Evolutionary conservation across 2,797 vertebrate species (phyloP).

Genomic region (Enteromius radiatus): DNA sequence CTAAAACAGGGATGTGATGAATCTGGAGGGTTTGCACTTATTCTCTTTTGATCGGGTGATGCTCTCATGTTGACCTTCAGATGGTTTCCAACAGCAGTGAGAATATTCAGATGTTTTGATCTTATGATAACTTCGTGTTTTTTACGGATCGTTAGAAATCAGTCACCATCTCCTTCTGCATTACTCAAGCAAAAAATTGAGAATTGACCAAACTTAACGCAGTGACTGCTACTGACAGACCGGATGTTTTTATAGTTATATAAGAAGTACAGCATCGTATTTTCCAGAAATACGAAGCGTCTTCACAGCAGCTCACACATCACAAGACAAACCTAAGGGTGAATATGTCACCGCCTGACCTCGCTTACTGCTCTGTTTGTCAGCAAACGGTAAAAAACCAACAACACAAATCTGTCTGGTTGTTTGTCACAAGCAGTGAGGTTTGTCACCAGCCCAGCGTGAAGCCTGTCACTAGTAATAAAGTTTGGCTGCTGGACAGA

Average conservation of each 20-base stretch:
- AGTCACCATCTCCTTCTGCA: neutral
- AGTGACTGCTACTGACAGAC: neutral
- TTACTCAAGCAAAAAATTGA: neutral
- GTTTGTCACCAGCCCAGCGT: slow-evolving; percentile 72
- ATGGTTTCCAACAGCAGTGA: neutral
- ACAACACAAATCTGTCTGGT: slow-evolving; percentile 55
- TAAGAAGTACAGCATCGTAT: neutral
- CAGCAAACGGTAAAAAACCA: slow-evolving; percentile 63
- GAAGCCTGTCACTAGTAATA: slow-evolving; percentile 76
- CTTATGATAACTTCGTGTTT: neutral
- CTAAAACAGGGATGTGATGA: neutral
- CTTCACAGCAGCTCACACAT: slow-evolving; percentile 1
- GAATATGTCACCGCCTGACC: slow-evolving; percentile 28
- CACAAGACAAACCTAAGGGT: neutral
- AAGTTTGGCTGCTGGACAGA: slow-evolving; percentile 59
- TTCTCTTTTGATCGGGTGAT: neutral
- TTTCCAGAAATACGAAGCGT: neutral
- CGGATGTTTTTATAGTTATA: neutral
- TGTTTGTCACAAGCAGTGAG: slow-evolving; percentile 68
- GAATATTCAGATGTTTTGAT: neutral
- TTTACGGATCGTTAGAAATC: neutral
- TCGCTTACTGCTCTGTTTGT: slow-evolving; percentile 44
- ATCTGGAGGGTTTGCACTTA: neutral
- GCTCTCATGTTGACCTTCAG: no score
- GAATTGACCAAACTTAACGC: no score